These are phyloP conservation scores for Papilio machaon DNA, from an alignment of 1,140 invertebrate species.

Conservation along the genomic window DNA sequence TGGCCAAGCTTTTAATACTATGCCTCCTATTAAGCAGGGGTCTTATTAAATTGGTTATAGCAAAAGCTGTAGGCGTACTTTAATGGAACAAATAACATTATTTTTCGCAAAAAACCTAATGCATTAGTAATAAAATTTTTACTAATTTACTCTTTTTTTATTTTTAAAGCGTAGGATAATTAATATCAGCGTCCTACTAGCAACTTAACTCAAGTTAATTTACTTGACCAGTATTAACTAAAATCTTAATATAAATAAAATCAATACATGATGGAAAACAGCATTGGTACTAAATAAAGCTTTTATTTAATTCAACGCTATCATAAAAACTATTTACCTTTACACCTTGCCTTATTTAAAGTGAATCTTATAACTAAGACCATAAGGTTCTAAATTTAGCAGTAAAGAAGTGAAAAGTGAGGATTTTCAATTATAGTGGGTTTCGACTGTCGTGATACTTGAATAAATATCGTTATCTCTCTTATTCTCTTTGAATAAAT, in stretches of 20 bases:
- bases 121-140: no score
- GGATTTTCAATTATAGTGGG: not conserved
- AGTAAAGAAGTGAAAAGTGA: not conserved
- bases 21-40: slow-evolving; percentile 36
- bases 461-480: no score
- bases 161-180: no score
- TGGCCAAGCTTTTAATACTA: no score
- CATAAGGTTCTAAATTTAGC: not conserved
- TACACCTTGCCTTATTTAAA: not conserved
- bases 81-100: no score
- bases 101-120: no score
- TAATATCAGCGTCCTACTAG: no score
- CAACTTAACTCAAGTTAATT: not conserved
- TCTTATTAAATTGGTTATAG: slow-evolving; percentile 10
- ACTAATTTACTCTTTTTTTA: no score
- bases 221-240: not conserved
- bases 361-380: not conserved
- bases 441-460: not conserved
- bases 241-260: not conserved
- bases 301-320: not conserved
- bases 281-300: not conserved
- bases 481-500: no score
- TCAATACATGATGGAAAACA: not conserved
- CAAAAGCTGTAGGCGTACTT: no score
- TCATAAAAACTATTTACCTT: not conserved